These are phyloP conservation scores for Pseudachorutes palmiensis DNA, from an alignment of 1,140 invertebrate species.

Conservation along the genomic window DNA sequence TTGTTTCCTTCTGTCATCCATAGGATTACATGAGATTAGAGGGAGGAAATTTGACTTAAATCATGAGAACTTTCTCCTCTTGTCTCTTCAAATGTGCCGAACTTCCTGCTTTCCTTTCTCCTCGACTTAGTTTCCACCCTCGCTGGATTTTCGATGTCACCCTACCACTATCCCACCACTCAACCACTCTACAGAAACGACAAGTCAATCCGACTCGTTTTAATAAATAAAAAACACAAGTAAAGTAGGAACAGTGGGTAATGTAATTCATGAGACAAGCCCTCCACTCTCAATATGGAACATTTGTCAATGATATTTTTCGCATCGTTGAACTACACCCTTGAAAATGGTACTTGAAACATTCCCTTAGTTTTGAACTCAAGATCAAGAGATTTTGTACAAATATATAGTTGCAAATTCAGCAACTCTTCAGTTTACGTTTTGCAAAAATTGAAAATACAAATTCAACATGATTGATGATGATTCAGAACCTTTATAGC, in stretches of 20 bases:
- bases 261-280: background rate
- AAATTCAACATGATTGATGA: too few species aligned
- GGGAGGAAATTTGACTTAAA: conserved; percentile 1
- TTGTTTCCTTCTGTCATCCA: background rate
- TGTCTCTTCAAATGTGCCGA: background rate
- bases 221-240: background rate
- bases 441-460: too few species aligned
- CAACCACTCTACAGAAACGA: too few species aligned
- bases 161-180: background rate
- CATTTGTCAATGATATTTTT: background rate
- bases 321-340: background rate
- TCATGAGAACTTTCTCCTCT: background rate
- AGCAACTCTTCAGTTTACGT: too few species aligned
- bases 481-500: too few species aligned
- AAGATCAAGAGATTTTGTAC: too few species aligned
- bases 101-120: background rate
- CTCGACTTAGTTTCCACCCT: too few species aligned
- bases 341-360: background rate
- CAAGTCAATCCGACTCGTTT: too few species aligned
- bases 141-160: background rate
- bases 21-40: background rate
- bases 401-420: too few species aligned
- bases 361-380: too few species aligned
- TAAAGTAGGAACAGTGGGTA: background rate
- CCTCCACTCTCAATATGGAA: background rate